A percentile compares a stretch with the other conserved stretches of the same genome.
phyloP scores from a whole-genome alignment of 2,888 invertebrate genomes.

The Pilophorus perplexus region DNA sequence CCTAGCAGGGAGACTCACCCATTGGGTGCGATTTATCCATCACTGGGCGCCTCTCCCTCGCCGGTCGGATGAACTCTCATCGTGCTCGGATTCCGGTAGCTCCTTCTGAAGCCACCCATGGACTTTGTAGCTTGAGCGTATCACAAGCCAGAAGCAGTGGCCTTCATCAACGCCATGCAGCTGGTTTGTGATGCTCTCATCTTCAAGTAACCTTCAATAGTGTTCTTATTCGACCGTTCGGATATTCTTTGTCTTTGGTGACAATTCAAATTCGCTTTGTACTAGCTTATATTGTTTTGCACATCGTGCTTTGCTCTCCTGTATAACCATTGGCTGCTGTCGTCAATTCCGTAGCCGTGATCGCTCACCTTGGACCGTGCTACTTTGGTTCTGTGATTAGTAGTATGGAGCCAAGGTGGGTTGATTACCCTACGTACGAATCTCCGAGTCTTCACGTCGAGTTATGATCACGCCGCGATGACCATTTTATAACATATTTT shows the following conservation, averaged over 20 bases:
- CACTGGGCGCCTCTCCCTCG: background rate
- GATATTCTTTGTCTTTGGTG: too few relatives aligned
- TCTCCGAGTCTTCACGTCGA: background rate
- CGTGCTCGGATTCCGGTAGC: background rate
- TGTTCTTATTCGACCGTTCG: too few relatives aligned
- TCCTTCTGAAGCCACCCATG: background rate
- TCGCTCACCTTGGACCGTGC: conserved; percentile 21
- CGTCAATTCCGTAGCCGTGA: background rate
- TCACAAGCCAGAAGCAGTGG: conserved; percentile 34
- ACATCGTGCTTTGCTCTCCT: too few relatives aligned
- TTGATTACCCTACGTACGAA: background rate
- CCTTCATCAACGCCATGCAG: conserved; percentile 6
- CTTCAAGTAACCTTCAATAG: too few relatives aligned
- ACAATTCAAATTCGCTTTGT: too few relatives aligned
- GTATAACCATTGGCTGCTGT: background rate
- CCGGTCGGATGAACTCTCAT: too few relatives aligned
- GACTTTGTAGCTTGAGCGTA: background rate
- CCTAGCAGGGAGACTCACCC: background rate
- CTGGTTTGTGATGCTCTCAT: conserved; percentile 14
- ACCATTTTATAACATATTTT: too few relatives aligned
- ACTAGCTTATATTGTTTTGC: too few relatives aligned
- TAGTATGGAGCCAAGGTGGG: conserved; percentile 32
- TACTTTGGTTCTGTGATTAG: background rate
- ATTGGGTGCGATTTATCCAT: background rate
- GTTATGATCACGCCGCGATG: background rate